These are phyloP conservation scores for Drosophila athabasca DNA, from an alignment of 1,140 invertebrate genomes.

Conservation along the genomic window DNA sequence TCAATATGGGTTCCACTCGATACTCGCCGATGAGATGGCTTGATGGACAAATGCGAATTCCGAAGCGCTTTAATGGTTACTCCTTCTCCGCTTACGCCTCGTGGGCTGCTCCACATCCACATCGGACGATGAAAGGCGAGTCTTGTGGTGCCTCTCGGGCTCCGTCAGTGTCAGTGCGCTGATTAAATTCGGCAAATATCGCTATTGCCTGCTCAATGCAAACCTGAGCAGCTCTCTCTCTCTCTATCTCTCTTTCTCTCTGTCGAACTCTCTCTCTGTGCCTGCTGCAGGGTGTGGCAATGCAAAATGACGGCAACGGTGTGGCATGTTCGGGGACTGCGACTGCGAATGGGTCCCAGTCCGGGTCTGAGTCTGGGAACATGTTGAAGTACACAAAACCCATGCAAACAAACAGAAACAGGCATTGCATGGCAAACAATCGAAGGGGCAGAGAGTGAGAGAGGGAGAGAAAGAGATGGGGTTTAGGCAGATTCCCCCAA, in stretches of 20 bases:
- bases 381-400: conserved; percentile 80
- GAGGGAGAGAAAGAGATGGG: background rate
- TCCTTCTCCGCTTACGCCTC: background rate
- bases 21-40: background rate
- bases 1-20: too few relatives aligned
- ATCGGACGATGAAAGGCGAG: conserved; percentile 17
- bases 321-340: conserved; percentile 28
- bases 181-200: conserved; percentile 81
- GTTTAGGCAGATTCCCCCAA: conserved; percentile 16
- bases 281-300: conserved; percentile 38
- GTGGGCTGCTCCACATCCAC: background rate
- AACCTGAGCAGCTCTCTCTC: conserved; percentile 22
- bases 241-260: conserved; percentile 3
- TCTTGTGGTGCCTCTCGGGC: conserved; percentile 39
- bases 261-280: conserved; percentile 1
- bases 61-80: conserved; percentile 25
- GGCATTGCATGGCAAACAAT: conserved; percentile 77
- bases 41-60: conserved; percentile 35
- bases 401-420: conserved; percentile 80
- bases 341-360: conserved; percentile 3
- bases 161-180: conserved; percentile 47
- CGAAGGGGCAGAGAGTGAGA: background rate
- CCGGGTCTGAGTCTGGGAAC: conserved; percentile 33
- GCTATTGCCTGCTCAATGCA: conserved; percentile 74
- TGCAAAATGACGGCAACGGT: background rate